Evolutionary conservation across 2,888 invertebrate genomes (phyloP).

Genomic region (Calephelis perditalis): DNA sequence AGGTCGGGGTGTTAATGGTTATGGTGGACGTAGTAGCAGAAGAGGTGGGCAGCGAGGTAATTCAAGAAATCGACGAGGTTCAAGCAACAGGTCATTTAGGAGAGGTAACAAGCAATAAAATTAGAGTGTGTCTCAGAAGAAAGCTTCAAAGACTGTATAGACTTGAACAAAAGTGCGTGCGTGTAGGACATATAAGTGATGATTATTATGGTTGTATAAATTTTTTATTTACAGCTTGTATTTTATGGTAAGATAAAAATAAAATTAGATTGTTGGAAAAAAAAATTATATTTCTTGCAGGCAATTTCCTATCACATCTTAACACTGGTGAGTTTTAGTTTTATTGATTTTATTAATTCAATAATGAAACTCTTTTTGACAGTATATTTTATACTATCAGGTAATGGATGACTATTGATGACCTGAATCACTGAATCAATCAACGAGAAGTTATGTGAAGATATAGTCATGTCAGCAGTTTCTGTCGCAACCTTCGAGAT

Average conservation of each 20-base stretch:
- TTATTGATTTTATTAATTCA: conserved; percentile 38
- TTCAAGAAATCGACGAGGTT: conserved; percentile 50
- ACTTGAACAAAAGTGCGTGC: conserved; percentile 46
- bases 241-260: conserved; percentile 58
- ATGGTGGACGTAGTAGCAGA: conserved; percentile 33
- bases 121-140: conserved; percentile 38
- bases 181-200: conserved; percentile 58
- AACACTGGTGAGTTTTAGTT: conserved; percentile 59
- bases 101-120: conserved; percentile 56
- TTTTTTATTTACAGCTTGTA: conserved; percentile 65
- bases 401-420: conserved; percentile 40
- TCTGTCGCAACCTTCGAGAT: conserved; percentile 11
- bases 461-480: too few species aligned
- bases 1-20: conserved; percentile 46
- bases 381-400: conserved; percentile 47
- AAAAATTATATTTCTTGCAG: conserved; percentile 46
- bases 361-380: conserved; percentile 35
- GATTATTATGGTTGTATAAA: conserved; percentile 66
- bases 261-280: conserved; percentile 59
- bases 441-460: too few species aligned
- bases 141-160: conserved; percentile 43
- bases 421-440: too few species aligned
- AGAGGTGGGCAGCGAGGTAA: conserved; percentile 46
- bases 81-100: conserved; percentile 58
- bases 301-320: conserved; percentile 35